Conservation (phyloP, 37 sponge, comb jelly and placozoan genomes). For the Crambe crambe region DNA sequence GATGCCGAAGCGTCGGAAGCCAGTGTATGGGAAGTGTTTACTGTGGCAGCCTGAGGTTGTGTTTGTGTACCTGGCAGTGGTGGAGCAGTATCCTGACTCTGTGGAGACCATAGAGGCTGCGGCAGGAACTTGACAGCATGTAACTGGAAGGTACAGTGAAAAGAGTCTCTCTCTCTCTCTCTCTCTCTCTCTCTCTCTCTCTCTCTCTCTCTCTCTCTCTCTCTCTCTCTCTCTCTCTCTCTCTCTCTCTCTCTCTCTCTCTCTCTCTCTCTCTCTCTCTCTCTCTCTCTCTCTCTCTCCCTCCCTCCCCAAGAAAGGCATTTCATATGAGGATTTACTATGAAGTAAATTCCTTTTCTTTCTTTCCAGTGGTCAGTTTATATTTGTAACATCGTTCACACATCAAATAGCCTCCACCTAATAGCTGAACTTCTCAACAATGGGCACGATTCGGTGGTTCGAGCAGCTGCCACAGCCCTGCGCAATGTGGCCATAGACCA, state of each 20-base stretch:
- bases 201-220: no score
- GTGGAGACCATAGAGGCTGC: no score
- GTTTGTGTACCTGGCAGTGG: slow-evolving; percentile 70
- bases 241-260: no score
- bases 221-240: no score
- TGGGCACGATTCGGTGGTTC: slow-evolving; percentile 80
- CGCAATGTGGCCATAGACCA: slow-evolving; percentile 86
- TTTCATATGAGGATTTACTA: no score
- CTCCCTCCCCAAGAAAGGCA: no score
- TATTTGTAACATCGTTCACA: slow-evolving; percentile 68
- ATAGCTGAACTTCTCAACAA: slow-evolving; percentile 73
- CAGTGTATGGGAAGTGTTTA: slow-evolving; percentile 72
- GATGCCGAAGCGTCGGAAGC: slow-evolving; percentile 20
- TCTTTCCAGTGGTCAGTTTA: slow-evolving; percentile 86
- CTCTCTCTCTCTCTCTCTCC: no score
- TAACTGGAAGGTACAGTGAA: slow-evolving; percentile 92
- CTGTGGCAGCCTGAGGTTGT: slow-evolving; percentile 93
- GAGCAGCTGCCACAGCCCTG: slow-evolving; percentile 78
- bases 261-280: no score
- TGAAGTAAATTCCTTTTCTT: no score
- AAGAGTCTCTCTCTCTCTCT: no score
- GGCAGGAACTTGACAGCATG: slow-evolving; percentile 94
- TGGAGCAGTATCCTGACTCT: slow-evolving; percentile 71
- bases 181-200: no score
- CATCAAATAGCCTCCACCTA: slow-evolving; percentile 77